Evolutionary conservation across 1,140 invertebrate genomes (phyloP), one percentile per base, ranked within the genome.

Genomic region (Camponotus vicinus): DNA sequence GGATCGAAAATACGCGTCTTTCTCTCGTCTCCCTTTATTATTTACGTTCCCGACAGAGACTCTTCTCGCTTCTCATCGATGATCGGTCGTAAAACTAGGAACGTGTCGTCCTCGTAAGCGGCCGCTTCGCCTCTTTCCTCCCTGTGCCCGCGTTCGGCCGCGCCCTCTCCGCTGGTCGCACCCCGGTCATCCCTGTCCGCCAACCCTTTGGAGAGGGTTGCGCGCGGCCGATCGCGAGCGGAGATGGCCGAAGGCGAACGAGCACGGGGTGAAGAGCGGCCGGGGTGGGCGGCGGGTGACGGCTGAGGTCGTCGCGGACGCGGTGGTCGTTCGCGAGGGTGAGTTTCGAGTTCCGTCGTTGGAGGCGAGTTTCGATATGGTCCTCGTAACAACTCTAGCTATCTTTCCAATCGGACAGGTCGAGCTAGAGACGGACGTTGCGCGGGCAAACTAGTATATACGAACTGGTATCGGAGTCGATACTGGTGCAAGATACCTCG

Each of bases 221-320:
- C 66, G 61, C 75, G 76, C 79, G 52, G 37, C 79, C 79, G 79
- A 83, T 61, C 69, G 27, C 21, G 55, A 18, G 13, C 79, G 79
- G 40, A 75, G 79, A 75, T 75, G 21, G 55, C 79, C 79, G 79
- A 83, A 42, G 55, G 40, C 40, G 67, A 75, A 83, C 79, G 79
- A 83, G 40, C 67, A 13, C 67, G 69, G 49, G 18, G 37, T 13
- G 66, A 32, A 49, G 45, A 49, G 45, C 8, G 42, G 9, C 9
- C 9, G 11, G 11, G 69, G 49, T 70, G 32, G 79, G 59, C 45
- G 57, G 37, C 42, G 52, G 70, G 67, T 45, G 67, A 82, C 55
- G 40, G 70, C 66, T 67, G 79, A 82, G 79, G 79, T 83, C 69
- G 69, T 45, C 79, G 52, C 79, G 79, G 79, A 82, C 27, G 66